Base-by-base conservation (phyloP, 2,888 invertebrate genomes). In the Nymphalis c-album region DNA sequence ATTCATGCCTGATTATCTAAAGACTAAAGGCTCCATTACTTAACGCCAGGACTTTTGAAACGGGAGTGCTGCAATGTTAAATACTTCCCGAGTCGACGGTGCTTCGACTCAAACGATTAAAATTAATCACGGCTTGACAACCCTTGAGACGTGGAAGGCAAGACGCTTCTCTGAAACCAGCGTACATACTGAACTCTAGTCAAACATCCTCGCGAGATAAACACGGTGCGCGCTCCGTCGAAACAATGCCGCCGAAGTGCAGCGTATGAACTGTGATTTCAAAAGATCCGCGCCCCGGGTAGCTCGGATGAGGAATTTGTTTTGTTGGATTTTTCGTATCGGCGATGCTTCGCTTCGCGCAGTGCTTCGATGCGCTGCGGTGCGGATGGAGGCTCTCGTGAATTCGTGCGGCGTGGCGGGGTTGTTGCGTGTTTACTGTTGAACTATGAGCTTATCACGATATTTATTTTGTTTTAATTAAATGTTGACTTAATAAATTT, bases 211-310 rank as follows among this genome's bases (percentile, higher is more conserved):
- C 16, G 57, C 35, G 40, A 60, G 45, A 58, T 50, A 35, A 46
- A 31, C 35, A 35, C 35, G 48, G 64, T 50, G 58, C 22, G 64
- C 48, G 26, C 47, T 48, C 35, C 10, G 20, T 16, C 17, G 17
- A 55, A 26, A 55, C 53, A 55, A 55, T 55, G 26, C 53, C 31
- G 16, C 53, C 26, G 17, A 17, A 31, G 17, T 17, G n/a, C 53
- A 55, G 53, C 46, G 66, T 66, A 58, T 59, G 60, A 63, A 57
- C 18, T 63, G 66, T 68, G 65, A 66, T 71, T 71, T 68, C 63
- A 65, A 71, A 68, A 68, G 68, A 65, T 18, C 48, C 26, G 20
- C 17, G 35, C 35, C 18, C 51, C 16, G 60, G 47, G 20, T 58
- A 18, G 16, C 31, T 26, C 48, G 60, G 48, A 48, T 55, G 57